Conservation (phyloP, 2,113 vertebrate species). For the Calidris pygmaea region DNA sequence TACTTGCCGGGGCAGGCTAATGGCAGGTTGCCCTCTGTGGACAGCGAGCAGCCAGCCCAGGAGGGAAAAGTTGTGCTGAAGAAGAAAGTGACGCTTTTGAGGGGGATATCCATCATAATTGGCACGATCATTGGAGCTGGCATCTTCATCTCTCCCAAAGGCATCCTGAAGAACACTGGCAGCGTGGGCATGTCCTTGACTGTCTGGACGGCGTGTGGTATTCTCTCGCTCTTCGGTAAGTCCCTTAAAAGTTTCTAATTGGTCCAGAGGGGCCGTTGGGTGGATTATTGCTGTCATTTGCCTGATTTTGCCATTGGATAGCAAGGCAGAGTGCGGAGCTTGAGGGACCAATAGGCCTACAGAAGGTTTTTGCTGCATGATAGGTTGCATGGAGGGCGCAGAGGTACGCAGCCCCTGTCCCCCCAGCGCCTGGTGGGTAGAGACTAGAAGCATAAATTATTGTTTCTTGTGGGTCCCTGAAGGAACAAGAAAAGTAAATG, state of each 20-base stretch:
- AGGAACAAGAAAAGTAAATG: not conserved
- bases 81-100: slow-evolving; percentile 91
- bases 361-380: not conserved
- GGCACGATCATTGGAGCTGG: slow-evolving; percentile 96
- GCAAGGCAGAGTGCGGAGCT: not conserved
- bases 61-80: slow-evolving; percentile 82
- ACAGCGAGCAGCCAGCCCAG: slow-evolving; percentile 4
- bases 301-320: slow-evolving; percentile 38
- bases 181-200: slow-evolving; percentile 91
- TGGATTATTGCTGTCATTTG: not conserved
- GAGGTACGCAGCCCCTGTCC: not conserved
- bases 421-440: rapidly evolving
- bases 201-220: slow-evolving; percentile 89
- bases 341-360: slow-evolving; percentile 15
- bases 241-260: slow-evolving; percentile 54
- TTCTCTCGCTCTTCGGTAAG: slow-evolving; percentile 96
- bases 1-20: slow-evolving; percentile 50
- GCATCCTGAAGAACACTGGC: slow-evolving; percentile 89
- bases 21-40: slow-evolving; percentile 30
- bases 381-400: not conserved
- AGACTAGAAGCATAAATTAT: not conserved
- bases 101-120: slow-evolving; percentile 92
- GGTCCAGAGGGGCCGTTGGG: not conserved
- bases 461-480: not conserved
- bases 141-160: slow-evolving; percentile 97